phyloP scores from a whole-genome alignment of 1,140 invertebrate species.

The Drosophila ohnishii region DNA sequence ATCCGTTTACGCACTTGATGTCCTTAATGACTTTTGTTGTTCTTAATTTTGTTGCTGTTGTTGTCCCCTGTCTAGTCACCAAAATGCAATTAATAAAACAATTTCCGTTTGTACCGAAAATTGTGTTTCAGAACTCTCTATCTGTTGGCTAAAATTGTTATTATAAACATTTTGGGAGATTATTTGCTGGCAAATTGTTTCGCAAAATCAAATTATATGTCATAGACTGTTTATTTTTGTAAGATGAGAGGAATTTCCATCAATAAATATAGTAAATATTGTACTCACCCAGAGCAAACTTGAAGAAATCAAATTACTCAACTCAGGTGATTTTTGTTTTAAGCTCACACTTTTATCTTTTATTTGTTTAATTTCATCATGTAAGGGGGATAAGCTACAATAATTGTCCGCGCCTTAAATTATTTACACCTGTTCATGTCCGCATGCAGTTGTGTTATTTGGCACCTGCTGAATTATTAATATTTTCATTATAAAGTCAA shows the following conservation, averaged over 20 bases:
- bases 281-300: background rate
- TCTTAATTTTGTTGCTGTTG: background rate
- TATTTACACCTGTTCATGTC: slow-evolving; percentile 45
- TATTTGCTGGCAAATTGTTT: slow-evolving; percentile 4
- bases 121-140: background rate
- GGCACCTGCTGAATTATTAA: slow-evolving; percentile 62
- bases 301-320: background rate
- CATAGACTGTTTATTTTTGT: background rate
- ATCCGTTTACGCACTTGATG: slow-evolving; percentile 42
- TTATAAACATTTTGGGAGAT: background rate
- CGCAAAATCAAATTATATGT: slow-evolving; percentile 1
- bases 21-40: slow-evolving; percentile 41
- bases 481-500: slow-evolving; percentile 77
- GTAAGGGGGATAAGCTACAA: slow-evolving; percentile 22
- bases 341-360: slow-evolving; percentile 4
- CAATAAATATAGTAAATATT: background rate
- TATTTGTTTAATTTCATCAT: background rate
- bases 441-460: slow-evolving; percentile 32
- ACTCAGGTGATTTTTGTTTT: background rate
- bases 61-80: slow-evolving; percentile 21
- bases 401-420: slow-evolving; percentile 50
- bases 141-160: background rate
- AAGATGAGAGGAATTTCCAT: background rate
- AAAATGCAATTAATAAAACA: slow-evolving; percentile 34
- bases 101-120: slow-evolving; percentile 3